These are phyloP conservation scores for Dascillus cervinus DNA, from an alignment of 2,888 invertebrate genomes.

Conservation along the genomic window DNA sequence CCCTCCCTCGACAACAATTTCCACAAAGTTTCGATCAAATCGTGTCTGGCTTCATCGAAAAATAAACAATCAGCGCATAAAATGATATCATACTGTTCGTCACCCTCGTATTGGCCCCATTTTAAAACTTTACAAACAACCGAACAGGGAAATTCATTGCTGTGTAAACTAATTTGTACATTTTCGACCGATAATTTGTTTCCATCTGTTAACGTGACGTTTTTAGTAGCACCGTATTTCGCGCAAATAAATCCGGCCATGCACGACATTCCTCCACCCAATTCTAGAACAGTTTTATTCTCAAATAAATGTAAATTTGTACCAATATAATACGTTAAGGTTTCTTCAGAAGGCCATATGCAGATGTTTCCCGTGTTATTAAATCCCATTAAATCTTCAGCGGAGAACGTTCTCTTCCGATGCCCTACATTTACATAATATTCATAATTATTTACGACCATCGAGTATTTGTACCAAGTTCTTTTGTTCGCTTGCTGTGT, in stretches of 20 bases:
- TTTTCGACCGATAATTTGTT: conserved; percentile 69
- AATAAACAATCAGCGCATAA: conserved; percentile 75
- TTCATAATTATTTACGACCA: conserved; percentile 42
- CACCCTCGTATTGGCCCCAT: conserved; percentile 41
- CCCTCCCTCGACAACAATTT: conserved; percentile 54
- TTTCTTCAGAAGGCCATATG: conserved; percentile 75
- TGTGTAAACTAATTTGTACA: conserved; percentile 56
- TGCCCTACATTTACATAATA: conserved; percentile 53
- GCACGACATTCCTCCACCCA: conserved; percentile 82
- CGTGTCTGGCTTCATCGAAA: conserved; percentile 63
- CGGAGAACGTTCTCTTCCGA: conserved; percentile 54
- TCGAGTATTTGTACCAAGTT: conserved; percentile 58
- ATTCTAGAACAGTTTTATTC: conserved; percentile 63
- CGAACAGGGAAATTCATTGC: conserved; percentile 52
- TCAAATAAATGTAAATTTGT: conserved; percentile 57
- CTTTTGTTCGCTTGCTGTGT: conserved; percentile 41
- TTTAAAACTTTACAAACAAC: conserved; percentile 48
- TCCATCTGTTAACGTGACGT: conserved; percentile 69
- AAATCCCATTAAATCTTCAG: conserved; percentile 68
- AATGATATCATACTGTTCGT: conserved; percentile 58
- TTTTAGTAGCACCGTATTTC: conserved; percentile 55
- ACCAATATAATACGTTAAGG: conserved; percentile 60
- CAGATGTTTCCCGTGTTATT: conserved; percentile 76
- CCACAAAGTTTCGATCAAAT: conserved; percentile 61
- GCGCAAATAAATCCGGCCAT: conserved; percentile 67